Base-by-base conservation (phyloP, 2,888 invertebrate genomes). In the Empis livida region DNA sequence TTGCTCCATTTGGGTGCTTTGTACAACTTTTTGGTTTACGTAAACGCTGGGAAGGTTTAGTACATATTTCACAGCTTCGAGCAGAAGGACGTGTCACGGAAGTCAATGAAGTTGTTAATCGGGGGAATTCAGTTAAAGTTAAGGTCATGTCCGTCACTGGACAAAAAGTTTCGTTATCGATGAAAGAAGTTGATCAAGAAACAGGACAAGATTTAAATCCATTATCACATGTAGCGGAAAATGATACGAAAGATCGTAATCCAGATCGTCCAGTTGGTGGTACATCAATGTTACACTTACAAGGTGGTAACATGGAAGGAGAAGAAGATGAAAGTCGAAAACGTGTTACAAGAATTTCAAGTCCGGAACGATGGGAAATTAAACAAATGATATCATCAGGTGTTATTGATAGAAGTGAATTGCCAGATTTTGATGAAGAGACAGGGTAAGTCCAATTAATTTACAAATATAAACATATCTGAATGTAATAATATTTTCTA, bases 1-100 rank as follows among this genome's bases (percentile, higher is more conserved):
- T 96, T 54, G 93, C 95, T 45, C 85, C 89, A n/a, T 99, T 97
- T 70, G 99, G 99, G 2, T 96, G 96, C 64, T 99, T 99, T 67
- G 92, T 96, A 0, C 93, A 95, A 69, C 73, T 99, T 17, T 92
- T 95, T 61, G 94, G 95, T 0, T 72, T 99, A 43, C 77, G 82
- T 43, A 84, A 87, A 55, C 77, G 86, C 40, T 90, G 90, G 82
- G 99, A 99, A 67, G 99, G 99, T 0, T 73, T 99, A 0, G 95
- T 96, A 2, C 99, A 99, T 63, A 96, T 99, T 58, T 97, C 97
- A 1, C 89, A 95, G 67, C 70, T 96, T 35, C 73, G 95, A 41
- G 77, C 91, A 1, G 95, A 95, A 69, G 95, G 95, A 0, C 77
- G 96, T 50, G 96, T 99, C 10, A 89, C 88, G 0, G 87, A 88